A percentile compares a stretch with the other conserved stretches of the same genome.
Conservation (phyloP, 2,797 vertebrate genomes). For the Netta rufina region DNA sequence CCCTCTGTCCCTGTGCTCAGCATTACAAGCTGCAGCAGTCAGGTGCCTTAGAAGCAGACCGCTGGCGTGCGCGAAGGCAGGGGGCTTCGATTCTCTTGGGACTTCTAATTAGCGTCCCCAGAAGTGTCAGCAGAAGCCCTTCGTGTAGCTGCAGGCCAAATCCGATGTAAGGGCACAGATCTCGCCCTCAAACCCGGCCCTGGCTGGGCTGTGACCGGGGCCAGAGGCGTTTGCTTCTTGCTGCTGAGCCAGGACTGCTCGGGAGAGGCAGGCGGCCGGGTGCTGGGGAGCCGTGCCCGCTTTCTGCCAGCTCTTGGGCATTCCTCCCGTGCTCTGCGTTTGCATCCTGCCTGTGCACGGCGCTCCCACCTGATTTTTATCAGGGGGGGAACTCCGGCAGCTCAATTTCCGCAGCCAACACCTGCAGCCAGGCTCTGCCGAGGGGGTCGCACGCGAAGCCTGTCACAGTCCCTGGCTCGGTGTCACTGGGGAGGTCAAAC, state of each 20-base stretch:
- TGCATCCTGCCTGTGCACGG: not conserved
- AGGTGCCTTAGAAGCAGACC: not conserved
- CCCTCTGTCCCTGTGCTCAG: not conserved
- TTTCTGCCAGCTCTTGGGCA: not conserved
- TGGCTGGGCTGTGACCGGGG: not conserved
- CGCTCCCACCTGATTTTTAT: not conserved
- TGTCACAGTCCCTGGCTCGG: not conserved
- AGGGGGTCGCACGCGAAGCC: not conserved
- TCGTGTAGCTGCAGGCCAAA: not conserved
- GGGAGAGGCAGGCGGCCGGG: not conserved
- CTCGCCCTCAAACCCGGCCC: not conserved
- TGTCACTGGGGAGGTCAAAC: not conserved
- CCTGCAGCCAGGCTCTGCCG: not conserved
- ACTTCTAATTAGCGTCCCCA: not conserved
- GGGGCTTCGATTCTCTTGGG: not conserved
- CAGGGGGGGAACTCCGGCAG: not conserved
- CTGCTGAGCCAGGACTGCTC: not conserved
- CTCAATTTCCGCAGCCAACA: not conserved
- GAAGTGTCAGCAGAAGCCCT: not conserved
- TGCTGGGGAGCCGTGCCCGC: not conserved
- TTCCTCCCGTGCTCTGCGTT: not conserved
- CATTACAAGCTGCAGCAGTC: not conserved
- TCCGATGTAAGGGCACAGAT: too few species aligned
- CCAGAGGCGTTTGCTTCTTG: not conserved
- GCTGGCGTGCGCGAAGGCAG: fast-evolving